These are phyloP conservation scores for Boleophthalmus pectinirostris DNA, from an alignment of 2,113 vertebrate species.

Conservation along the genomic window DNA sequence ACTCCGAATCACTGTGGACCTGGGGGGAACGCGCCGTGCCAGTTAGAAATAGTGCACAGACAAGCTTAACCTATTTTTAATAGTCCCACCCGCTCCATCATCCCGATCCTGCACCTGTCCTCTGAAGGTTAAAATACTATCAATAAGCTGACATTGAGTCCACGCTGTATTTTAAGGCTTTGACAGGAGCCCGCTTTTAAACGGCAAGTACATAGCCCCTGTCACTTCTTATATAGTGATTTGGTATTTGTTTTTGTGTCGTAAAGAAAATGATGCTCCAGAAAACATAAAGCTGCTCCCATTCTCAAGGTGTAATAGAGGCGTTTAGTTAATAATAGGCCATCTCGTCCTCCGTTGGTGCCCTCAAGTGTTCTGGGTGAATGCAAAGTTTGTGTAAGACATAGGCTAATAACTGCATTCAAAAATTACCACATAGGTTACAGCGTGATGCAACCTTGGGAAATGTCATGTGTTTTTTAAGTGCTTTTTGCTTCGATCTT, in stretches of 20 bases:
- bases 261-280: neutral
- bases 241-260: neutral
- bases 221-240: neutral
- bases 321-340: slow-evolving; percentile 7
- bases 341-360: neutral
- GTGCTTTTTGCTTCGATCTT: no score
- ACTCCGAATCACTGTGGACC: slow-evolving; percentile 58
- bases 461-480: no score
- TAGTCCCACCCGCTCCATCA: slow-evolving; percentile 59
- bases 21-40: slow-evolving; percentile 58
- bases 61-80: slow-evolving; percentile 74
- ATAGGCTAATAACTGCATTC: neutral
- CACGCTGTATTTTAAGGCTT: slow-evolving; percentile 40
- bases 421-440: neutral
- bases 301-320: neutral
- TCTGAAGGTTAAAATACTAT: slow-evolving; percentile 67
- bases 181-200: slow-evolving; percentile 32
- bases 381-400: slow-evolving; percentile 3
- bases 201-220: slow-evolving; percentile 5
- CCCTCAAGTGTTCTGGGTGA: neutral
- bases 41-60: slow-evolving; percentile 68
- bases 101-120: slow-evolving; percentile 48
- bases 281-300: neutral
- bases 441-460: no score
- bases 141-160: slow-evolving; percentile 62